Base-by-base conservation (phyloP, 2,113 vertebrate genomes). In the Pleuronectes platessa region DNA sequence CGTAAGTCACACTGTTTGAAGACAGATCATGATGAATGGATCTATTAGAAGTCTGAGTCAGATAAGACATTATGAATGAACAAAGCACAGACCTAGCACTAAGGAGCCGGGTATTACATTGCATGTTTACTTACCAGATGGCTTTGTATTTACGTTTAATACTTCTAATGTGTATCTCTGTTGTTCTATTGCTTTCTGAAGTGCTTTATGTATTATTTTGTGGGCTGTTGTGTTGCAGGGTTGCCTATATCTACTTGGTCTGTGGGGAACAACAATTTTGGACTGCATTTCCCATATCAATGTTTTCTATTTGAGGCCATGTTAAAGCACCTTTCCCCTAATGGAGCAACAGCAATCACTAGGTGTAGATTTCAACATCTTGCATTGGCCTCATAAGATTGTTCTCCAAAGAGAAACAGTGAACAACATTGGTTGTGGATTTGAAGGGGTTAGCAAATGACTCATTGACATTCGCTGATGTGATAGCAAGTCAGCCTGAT, bases 11-110 rank as follows among this genome's bases (percentile, higher is more conserved):
- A 27, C 3, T 55, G 58, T 73, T 68, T 69, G 49, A 18, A 66
- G 54, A 71, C 68, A 3, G 14, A 65, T 71, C 3, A 77, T 63
- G 51, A 83, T 58, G 47, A 73, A 79, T 54, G 37, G 37, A 76
- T 47, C 27, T 68, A 40, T 72, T 58, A 68, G 31, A 71, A 35
- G 40, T 72, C 47, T 11, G 35, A 65, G 62, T n/a, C 69, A 72
- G 13, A 74, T 70, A 54, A 68, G 21, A 49, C 53, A 55, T 55
- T 40, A 60, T 27, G 24, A 21, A 63, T 27, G 18, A 56, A 69
- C 37, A 68, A 65, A 63, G 62, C 9, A 27, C 1, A 59, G 53
- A 51, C 20, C 9, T 18, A 51, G 37, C 24, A 61, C 23, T 42
- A 37, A 17, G 13, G 27, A 55, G 27, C 8, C 2, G 40, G n/a